phyloP scores from a whole-genome alignment of 2,888 invertebrate genomes.

The Saturnia japonica region DNA sequence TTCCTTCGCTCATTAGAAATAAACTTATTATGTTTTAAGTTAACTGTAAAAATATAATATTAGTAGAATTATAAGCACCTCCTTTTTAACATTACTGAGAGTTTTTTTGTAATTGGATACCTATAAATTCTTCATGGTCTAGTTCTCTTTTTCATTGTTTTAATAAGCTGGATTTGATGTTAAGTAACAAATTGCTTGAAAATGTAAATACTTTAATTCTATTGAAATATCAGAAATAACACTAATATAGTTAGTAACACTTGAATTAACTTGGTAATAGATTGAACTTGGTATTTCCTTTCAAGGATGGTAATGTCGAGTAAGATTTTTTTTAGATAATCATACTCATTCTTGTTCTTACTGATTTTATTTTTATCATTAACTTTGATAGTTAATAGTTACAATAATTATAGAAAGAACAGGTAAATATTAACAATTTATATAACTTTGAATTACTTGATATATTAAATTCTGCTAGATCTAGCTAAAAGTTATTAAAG shows the following conservation, averaged over 20 bases:
- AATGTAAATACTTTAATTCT: too few relatives aligned
- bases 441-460: neutral
- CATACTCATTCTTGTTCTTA: neutral
- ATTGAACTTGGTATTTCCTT: neutral
- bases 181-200: neutral
- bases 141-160: neutral
- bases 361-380: neutral
- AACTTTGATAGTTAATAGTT: neutral
- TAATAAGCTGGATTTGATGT: neutral
- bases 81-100: too few relatives aligned
- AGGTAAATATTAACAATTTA: neutral
- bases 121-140: neutral
- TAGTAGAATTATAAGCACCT: too few relatives aligned
- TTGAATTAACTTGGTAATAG: neutral
- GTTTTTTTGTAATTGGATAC: neutral
- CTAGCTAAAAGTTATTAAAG: neutral
- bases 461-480: neutral
- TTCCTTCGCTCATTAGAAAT: too few relatives aligned
- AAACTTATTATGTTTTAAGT: neutral
- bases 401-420: neutral
- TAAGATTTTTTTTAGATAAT: neutral
- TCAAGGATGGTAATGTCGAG: too few relatives aligned
- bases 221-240: too few relatives aligned
- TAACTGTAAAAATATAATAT: neutral
- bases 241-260: neutral